phyloP scores from a whole-genome alignment of 1,140 invertebrate species.

The Eriosoma lanigerum region DNA sequence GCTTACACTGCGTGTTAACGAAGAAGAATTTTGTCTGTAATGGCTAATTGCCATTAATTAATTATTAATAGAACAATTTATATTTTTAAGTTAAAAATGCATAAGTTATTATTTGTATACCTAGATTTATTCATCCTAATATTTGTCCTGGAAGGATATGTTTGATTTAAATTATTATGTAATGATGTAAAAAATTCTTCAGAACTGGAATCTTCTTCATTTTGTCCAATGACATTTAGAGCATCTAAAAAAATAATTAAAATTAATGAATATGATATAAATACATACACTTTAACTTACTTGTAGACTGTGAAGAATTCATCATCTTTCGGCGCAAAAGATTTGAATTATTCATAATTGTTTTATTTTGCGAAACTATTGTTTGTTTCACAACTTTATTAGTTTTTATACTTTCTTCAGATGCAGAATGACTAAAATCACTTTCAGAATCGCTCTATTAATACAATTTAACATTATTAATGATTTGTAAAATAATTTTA shows the following conservation, averaged over 20 bases:
- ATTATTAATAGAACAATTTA: not conserved
- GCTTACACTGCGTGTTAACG: slow-evolving; percentile 19
- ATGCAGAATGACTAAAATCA: not conserved
- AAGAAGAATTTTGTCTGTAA: slow-evolving; percentile 17
- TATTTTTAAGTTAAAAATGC: not conserved
- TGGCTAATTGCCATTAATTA: not conserved
- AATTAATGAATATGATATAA: not conserved
- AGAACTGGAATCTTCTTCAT: slow-evolving; percentile 75
- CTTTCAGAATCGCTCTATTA: slow-evolving; percentile 44
- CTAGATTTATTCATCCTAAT: no score
- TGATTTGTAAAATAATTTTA: not conserved
- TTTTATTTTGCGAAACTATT: slow-evolving; percentile 77
- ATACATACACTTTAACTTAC: not conserved
- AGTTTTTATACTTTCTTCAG: not conserved
- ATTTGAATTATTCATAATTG: slow-evolving; percentile 54
- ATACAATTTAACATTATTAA: not conserved
- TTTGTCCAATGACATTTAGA: slow-evolving; percentile 65
- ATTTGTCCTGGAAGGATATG: not conserved
- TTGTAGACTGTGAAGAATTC: slow-evolving; percentile 33
- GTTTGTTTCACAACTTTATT: slow-evolving; percentile 69
- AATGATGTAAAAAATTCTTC: slow-evolving; percentile 61
- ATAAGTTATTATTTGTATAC: not conserved
- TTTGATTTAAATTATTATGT: slow-evolving; percentile 18
- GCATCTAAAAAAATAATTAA: slow-evolving; percentile 60
- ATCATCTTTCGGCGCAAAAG: slow-evolving; percentile 26